A percentile compares a stretch with the other conserved stretches of the same genome.
Evolutionary conservation across 2,797 vertebrate species (phyloP).

Genomic region (Periophthalmus magnuspinnatus): DNA sequence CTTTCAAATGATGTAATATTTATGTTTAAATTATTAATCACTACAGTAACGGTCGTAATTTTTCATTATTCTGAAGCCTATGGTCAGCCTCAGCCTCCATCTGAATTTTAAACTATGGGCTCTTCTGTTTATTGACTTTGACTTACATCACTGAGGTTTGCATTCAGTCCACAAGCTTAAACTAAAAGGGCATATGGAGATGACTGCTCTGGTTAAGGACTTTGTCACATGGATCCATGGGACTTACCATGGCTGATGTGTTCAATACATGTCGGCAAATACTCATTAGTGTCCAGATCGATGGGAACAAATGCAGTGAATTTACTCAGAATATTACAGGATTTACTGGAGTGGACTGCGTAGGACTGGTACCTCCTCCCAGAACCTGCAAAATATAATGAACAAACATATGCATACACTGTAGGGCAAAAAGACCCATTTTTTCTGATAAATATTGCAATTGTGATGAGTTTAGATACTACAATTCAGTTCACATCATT

Average conservation of each 20-base stretch:
- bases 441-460: no score
- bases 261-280: slow-evolving; percentile 82
- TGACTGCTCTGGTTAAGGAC: neutral
- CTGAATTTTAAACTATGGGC: neutral
- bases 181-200: neutral
- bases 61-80: no score
- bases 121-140: neutral
- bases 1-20: no score
- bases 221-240: slow-evolving; percentile 1
- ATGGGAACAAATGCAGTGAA: slow-evolving; percentile 88
- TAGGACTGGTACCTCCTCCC: slow-evolving; percentile 86
- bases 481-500: no score
- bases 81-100: neutral
- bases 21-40: no score
- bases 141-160: neutral
- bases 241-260: slow-evolving; percentile 80
- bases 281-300: slow-evolving; percentile 87
- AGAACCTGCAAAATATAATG: slow-evolving; percentile 74
- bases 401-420: neutral
- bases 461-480: no score
- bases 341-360: slow-evolving; percentile 90
- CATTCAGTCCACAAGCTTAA: neutral
- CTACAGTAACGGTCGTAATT: no score
- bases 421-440: no score
- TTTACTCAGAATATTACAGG: slow-evolving; percentile 94